These are phyloP conservation scores for Cephus runcator DNA, from an alignment of 2,888 invertebrate genomes.

Conservation along the genomic window DNA sequence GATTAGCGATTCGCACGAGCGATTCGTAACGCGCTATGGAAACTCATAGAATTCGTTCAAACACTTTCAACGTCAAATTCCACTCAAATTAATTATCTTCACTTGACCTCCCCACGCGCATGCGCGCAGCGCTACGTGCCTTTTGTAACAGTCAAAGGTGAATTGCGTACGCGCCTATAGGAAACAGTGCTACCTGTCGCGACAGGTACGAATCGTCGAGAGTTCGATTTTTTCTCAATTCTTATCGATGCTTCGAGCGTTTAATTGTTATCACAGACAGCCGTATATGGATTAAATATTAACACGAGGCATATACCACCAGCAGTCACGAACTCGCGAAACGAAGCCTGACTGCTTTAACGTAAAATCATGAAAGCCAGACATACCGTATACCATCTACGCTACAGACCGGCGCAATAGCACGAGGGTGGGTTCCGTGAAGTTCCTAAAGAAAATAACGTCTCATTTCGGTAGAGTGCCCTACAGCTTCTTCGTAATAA, in stretches of 20 bases:
- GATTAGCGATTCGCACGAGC: background rate
- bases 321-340: background rate
- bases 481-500: conserved; percentile 46
- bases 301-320: too few species aligned
- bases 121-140: conserved; percentile 19
- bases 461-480: conserved; percentile 43
- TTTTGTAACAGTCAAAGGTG: conserved; percentile 28
- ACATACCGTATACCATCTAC: background rate
- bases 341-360: background rate
- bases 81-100: conserved; percentile 44
- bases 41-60: background rate
- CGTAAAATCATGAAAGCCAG: conserved; percentile 1
- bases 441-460: conserved; percentile 52
- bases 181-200: background rate
- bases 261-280: background rate
- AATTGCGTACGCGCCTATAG: conserved; percentile 14
- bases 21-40: background rate
- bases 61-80: conserved; percentile 32
- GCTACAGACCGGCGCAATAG: too few species aligned
- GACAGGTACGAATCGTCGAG: background rate
- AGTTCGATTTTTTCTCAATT: background rate
- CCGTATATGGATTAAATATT: background rate
- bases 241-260: background rate
- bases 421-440: conserved; percentile 22
- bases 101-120: conserved; percentile 3